These are phyloP conservation scores for Megaptera novaeangliae DNA, from an alignment of 2,113 vertebrate genomes.

Conservation along the genomic window DNA sequence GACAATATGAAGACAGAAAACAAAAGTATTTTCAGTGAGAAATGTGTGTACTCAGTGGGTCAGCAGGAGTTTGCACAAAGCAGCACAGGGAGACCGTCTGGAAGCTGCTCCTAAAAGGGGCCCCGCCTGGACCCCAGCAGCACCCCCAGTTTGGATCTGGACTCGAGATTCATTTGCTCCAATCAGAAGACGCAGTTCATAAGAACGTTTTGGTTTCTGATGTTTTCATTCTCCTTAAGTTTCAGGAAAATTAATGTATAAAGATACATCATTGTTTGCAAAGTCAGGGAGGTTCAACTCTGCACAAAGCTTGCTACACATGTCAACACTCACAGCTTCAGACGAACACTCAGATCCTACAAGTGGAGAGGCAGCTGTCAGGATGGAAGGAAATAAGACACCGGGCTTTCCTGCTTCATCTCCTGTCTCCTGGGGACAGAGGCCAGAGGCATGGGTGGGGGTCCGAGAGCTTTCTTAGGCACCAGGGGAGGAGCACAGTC, in stretches of 20 bases:
- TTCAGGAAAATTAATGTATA: neutral
- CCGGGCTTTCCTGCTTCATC: neutral
- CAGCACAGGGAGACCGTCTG: neutral
- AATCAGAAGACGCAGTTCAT: neutral
- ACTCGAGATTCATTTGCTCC: neutral
- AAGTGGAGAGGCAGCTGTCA: neutral
- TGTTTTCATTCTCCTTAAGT: neutral
- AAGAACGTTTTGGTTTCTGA: neutral
- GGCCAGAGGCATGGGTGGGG: rapidly evolving
- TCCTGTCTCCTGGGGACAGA: neutral
- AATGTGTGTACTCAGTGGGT: too few relatives aligned
- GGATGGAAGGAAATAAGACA: neutral
- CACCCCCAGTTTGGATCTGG: neutral
- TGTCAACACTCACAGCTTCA: neutral
- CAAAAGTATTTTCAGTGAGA: neutral
- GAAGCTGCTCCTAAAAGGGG: neutral
- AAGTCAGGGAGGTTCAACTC: neutral
- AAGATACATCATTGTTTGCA: neutral
- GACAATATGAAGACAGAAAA: neutral
- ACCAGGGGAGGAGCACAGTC: neutral
- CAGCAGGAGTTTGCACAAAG: neutral
- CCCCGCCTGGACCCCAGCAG: rapidly evolving
- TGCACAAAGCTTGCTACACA: neutral
- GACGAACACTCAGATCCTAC: neutral
- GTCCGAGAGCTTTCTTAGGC: neutral